These are phyloP conservation scores for Poecilobothrus nobilitatus DNA, from an alignment of 2,888 invertebrate genomes.

Conservation along the genomic window DNA sequence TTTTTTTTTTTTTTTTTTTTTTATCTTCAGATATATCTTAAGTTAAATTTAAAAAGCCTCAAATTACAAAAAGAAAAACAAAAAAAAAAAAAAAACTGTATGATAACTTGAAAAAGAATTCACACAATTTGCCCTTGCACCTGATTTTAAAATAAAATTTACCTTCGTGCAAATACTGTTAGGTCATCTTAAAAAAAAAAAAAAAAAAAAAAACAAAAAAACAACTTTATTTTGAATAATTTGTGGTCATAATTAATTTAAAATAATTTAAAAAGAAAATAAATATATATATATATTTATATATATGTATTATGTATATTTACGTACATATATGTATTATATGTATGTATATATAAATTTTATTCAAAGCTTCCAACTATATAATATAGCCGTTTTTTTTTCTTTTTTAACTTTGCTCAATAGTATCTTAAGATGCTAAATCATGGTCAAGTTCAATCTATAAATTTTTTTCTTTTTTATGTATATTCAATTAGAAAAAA, in stretches of 20 bases:
- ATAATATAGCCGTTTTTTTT: neutral
- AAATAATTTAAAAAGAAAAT: neutral
- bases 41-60: neutral
- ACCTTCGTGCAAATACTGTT: neutral
- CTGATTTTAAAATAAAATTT: neutral
- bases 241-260: neutral
- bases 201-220: too few relatives aligned
- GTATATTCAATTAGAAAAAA: neutral
- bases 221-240: neutral
- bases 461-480: neutral
- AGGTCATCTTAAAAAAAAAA: neutral
- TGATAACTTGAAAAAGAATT: neutral
- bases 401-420: neutral
- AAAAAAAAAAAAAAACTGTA: neutral
- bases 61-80: neutral
- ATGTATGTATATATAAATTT: too few relatives aligned
- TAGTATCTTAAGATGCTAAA: neutral
- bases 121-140: neutral
- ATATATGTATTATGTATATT: too few relatives aligned
- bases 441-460: neutral
- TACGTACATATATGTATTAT: too few relatives aligned
- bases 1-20: too few relatives aligned
- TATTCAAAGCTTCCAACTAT: too few relatives aligned
- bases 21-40: too few relatives aligned
- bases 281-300: too few relatives aligned